These are phyloP conservation scores for Polietes domitor DNA, from an alignment of 2,888 invertebrate genomes.

Conservation along the genomic window DNA sequence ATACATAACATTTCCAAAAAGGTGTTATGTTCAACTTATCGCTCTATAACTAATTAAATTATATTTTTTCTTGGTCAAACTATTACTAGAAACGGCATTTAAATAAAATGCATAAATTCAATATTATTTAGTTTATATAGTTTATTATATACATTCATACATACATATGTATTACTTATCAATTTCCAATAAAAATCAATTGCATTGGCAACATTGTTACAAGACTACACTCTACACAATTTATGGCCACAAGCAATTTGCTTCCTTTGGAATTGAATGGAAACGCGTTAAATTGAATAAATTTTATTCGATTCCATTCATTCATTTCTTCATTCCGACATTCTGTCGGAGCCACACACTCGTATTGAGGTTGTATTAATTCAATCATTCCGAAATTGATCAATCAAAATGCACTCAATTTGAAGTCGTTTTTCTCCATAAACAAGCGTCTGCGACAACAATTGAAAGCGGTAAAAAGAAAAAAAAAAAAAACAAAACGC, in stretches of 20 bases:
- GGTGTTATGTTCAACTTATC: too few species aligned
- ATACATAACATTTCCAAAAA: too few species aligned
- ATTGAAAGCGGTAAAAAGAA: too few species aligned
- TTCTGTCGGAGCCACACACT: not conserved
- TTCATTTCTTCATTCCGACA: constrained; percentile 37
- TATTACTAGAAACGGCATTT: too few species aligned
- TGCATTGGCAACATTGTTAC: constrained; percentile 42
- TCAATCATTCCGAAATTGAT: constrained; percentile 52
- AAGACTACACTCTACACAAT: constrained; percentile 26
- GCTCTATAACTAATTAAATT: too few species aligned
- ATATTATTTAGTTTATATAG: too few species aligned
- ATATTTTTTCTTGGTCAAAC: too few species aligned
- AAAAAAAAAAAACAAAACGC: not conserved
- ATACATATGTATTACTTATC: too few species aligned
- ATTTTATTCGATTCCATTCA: constrained; percentile 41
- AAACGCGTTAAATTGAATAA: constrained; percentile 55
- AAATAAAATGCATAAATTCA: too few species aligned
- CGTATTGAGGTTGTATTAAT: constrained; percentile 31
- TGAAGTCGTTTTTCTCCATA: not conserved
- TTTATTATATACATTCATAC: too few species aligned
- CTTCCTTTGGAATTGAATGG: not conserved
- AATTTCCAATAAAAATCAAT: constrained; percentile 46
- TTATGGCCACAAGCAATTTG: constrained; percentile 43
- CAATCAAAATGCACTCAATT: constrained; percentile 55
- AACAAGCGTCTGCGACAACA: not conserved